Evolutionary conservation across 2,113 vertebrate species (phyloP), one percentile per base, ranked within the genome.

Genomic region (Chlamydotis undulata): DNA sequence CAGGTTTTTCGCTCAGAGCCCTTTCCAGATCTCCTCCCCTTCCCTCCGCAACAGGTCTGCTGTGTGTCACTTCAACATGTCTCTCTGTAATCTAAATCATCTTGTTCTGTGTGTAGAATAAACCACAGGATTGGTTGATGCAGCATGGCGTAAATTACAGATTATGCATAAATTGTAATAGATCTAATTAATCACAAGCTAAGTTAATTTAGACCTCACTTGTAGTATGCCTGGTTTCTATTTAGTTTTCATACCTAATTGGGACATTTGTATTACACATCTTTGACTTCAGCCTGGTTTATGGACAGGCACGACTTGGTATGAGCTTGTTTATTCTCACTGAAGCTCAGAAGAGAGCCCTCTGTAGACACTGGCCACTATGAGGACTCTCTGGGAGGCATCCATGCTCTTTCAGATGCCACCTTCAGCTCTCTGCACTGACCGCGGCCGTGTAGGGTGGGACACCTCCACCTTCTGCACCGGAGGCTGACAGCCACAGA

Each of bases 381-480:
- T 13, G 5, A 43, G 37, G 0, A 3, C 15, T 39, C 35, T 43
- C 33, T 86, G 37, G 59, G 47, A 47, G 17, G 35, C 19, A 11
- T 7, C 49, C 67, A 12, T 63, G 9, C 59, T 74, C 47, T 61
- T 83, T 24, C 24, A 65, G 35, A 10, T 15, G 10, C 50, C 77
- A 11, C 47, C n/a, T 41, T 61, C 28, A 12, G 19, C 12, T n/a
- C 78, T 60, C 14, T 69, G 10, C 2, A 1, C 22, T 2, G 10
- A 5, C 73, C 2, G 0, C 0, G 2, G 33, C 24, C 26, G 7
- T 12, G 8, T 45, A 29, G 22, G 6, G 4, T 45, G 37, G 57
- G 35, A 37, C 7, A 9, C 0, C 0, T 49, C 37, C 24, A 41
- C 23, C 18, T 53, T 1, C 2, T 26, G 31, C 31, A 9, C 7